Evolutionary conservation across 2,113 vertebrate species (phyloP), one percentile per base, ranked within the genome.

Genomic region (Dinomys branickii): DNA sequence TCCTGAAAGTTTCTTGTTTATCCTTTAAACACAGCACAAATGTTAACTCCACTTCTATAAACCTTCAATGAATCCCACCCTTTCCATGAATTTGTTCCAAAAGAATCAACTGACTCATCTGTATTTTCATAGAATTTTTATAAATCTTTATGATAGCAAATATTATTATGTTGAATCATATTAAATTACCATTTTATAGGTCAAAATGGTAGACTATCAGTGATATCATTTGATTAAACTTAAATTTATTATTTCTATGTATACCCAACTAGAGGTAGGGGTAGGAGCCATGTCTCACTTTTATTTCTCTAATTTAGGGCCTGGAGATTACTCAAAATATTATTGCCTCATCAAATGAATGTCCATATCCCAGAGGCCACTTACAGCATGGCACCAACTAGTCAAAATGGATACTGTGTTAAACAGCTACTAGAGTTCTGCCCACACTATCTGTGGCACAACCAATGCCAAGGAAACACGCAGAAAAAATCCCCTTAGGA

Each of bases 61-160:
- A 24, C 30, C n/a, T 88, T 50, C 44, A 0, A 12, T 59, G 26
- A 96, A 85, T 75, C 30, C 26, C n/a, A 69, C 71, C n/a, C 5
- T 92, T 58, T 69, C 17, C 50, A 58, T 88, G 82, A 47, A 69
- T 90, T 94, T 96, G 35, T 54, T 97, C 84, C 78, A 67, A 81
- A 9, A 81, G 65, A 93, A 58, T 77, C 63, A 89, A 96, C 63
- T 95, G 16, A 59, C 2, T 96, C 22, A 52, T 82, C 67, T 94
- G 24, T 95, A 33, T 86, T 89, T n/a, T 88, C 52, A 63, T 38
- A 86, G 19, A 6, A 81, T 69, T 94, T 96, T 93, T 82, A 11
- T 11, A 38, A 88, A 75, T 47, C 8, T 88, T 90, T 96, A 41
- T 83, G 44, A 63, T 65, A 90, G 58, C 2, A 88, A 69, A n/a